Percentiles rank a stretch among this genome's conserved stretches.
These are phyloP conservation scores for Bothrops jararaca DNA, from an alignment of 2,113 vertebrate genomes.

Conservation along the genomic window DNA sequence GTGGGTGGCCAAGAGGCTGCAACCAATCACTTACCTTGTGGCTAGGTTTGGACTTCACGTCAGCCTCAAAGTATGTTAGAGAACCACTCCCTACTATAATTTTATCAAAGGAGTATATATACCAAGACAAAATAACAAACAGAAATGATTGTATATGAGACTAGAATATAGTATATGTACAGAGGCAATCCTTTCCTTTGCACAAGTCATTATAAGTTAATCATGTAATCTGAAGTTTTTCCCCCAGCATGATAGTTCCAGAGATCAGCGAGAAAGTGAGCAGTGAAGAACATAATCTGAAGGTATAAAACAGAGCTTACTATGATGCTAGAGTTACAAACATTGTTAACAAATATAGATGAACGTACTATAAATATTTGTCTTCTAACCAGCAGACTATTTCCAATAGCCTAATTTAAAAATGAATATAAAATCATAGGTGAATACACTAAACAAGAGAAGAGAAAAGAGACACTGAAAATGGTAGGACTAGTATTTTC, in stretches of 20 bases:
- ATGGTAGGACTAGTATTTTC: not conserved
- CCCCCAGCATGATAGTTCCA: not conserved
- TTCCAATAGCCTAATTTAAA: not conserved
- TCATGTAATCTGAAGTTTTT: not conserved
- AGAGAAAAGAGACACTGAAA: not conserved
- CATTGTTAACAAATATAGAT: not conserved
- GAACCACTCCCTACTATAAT: conserved; percentile 8
- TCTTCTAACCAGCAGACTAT: not conserved
- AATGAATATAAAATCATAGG: not conserved
- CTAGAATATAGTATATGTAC: not conserved
- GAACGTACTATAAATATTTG: not conserved
- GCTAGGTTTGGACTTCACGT: conserved; percentile 18
- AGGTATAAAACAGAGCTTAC: not conserved
- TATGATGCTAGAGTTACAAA: not conserved
- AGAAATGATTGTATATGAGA: not conserved
- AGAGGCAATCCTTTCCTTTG: not conserved
- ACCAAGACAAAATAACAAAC: not conserved
- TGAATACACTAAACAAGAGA: not conserved
- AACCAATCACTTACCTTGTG: conserved; percentile 17
- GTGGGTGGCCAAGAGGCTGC: conserved; percentile 2
- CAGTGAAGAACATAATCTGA: not conserved
- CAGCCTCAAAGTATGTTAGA: conserved; percentile 1
- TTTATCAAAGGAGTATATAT: not conserved
- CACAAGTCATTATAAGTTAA: not conserved
- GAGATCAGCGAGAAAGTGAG: not conserved